Evolutionary conservation across 2,888 invertebrate species (phyloP).

Genomic region (Minunthozetes semirufus): DNA sequence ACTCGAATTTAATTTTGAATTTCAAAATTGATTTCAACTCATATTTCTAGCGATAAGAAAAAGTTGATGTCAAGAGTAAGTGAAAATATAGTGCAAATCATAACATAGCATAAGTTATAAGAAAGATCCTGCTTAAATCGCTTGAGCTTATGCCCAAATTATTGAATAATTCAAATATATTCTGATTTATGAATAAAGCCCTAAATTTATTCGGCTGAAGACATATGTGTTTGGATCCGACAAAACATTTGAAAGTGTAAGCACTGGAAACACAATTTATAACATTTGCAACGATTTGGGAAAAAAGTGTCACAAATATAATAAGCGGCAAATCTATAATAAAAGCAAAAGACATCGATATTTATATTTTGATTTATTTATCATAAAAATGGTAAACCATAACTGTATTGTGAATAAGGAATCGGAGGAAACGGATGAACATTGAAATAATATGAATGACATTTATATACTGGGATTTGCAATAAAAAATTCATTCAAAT

Average conservation of each 20-base stretch:
- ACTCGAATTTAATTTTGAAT: too few species aligned
- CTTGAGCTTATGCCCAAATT: neutral
- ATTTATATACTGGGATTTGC: neutral
- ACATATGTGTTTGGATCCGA: neutral
- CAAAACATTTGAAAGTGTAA: neutral
- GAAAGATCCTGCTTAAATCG: neutral
- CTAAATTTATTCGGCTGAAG: neutral
- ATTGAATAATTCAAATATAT: neutral
- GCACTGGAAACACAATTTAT: neutral
- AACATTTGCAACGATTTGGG: neutral
- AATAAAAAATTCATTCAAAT: neutral
- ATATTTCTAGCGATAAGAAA: neutral
- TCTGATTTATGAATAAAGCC: neutral
- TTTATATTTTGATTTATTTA: constrained; percentile 11
- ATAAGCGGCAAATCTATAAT: constrained; percentile 9
- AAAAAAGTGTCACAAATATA: neutral
- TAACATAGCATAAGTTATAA: neutral
- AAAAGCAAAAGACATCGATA: constrained; percentile 1
- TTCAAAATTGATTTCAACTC: too few species aligned
- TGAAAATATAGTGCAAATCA: too few species aligned
- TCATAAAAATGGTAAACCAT: neutral
- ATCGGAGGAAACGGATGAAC: neutral
- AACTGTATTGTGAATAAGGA: neutral
- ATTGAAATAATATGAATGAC: neutral
- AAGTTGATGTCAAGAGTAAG: neutral